Evolutionary conservation across 2,113 vertebrate genomes (phyloP), one percentile per base, ranked within the genome.

Genomic region (Odocoileus hemionus): DNA sequence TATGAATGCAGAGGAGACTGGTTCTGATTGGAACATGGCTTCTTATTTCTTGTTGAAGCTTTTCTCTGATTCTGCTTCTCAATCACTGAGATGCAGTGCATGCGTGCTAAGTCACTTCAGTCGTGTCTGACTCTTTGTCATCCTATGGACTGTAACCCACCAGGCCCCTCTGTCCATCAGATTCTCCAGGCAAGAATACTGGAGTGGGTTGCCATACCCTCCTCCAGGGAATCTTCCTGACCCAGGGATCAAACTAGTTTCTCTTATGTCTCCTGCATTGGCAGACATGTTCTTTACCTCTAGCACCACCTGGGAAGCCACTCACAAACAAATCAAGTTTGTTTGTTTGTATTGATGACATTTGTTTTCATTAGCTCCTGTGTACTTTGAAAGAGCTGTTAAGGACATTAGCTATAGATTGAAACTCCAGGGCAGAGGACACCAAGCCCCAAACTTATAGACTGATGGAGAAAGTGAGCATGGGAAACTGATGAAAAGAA

Each of bases 11-110:
- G 60, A 12, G 2, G 36, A 86, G 7, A 14, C 17, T 21, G 5
- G 5, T 12, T 36, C 25, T 70, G 19, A 60, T 16, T 61, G 67
- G 26, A 82, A 57, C 5, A 15, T 60, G 89, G 6, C 33, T 89
- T 94, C 23, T 92, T 30, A 28, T 19, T 28, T 45, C 88, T 84
- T 16, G 10, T 12, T 52, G 3, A 85, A 25, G 16, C 28, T 91
- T 89, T 92, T 25, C 30, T 78, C 13, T 23, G 36, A 26, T 91
- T 96, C 57, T 82, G 25, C 30, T 70, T 83, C 55, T 87, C 36
- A 60, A 10, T 33, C 36, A 84, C 54, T 36, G 36, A 86, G 47
- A 55, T 26, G 19, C 11, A 70, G 21, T 36, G 64, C 1, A 2
- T 36, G n/a, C 0, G 0, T 21, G 64, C n/a, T 21, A 36, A 70